Base-by-base conservation (phyloP, 1,140 invertebrate species). In the Vollenhovia emeryi region DNA sequence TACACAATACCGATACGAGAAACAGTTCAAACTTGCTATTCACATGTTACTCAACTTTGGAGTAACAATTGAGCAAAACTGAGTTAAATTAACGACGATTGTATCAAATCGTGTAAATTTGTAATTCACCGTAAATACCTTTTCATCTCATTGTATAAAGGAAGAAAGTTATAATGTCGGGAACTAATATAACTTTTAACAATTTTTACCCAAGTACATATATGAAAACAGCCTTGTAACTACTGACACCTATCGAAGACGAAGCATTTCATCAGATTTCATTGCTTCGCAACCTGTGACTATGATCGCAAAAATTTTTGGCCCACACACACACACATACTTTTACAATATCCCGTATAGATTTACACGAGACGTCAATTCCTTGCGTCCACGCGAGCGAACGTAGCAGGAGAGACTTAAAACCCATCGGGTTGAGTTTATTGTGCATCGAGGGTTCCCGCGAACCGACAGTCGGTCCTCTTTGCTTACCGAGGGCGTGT, bases 401-500 rank as follows among this genome's bases (percentile, higher is more conserved):
- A 33, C 71, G 78, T 73, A 57, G 62, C 45, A n/a, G 55, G 43
- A 74, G 66, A 75, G 66, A 75, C 87, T 73, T 73, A 85, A 64
- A 43, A 45, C 59, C 71, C 48, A 68, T 80, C 74, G 36, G 60
- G 52, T 18, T 80, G 73, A 27, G 78, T 82, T 88, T 89, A 86
- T 86, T 82, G 73, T 69, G 24, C 69, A 83, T 69, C 75, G 78
- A 84, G 79, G 79, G 71, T 82, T 66, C 84, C 73, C 27, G 64
- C 59, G 68, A 40, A 64, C 57, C 55, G 76, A 79, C 75, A 79
- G 71, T 75, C 68, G 83, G 85, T 84, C 87, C 88, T n/a, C n/a
- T 90, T 91, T 92, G 91, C 89, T 91, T 92, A 74, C 89, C 87
- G 60, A 91, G 86, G 92, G 91, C 85, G 90, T 91, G 86, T 90